Percentiles rank a stretch among this genome's conserved stretches.
These are phyloP conservation scores for Drosophila infuscata DNA, from an alignment of 2,888 invertebrate species.

Conservation along the genomic window DNA sequence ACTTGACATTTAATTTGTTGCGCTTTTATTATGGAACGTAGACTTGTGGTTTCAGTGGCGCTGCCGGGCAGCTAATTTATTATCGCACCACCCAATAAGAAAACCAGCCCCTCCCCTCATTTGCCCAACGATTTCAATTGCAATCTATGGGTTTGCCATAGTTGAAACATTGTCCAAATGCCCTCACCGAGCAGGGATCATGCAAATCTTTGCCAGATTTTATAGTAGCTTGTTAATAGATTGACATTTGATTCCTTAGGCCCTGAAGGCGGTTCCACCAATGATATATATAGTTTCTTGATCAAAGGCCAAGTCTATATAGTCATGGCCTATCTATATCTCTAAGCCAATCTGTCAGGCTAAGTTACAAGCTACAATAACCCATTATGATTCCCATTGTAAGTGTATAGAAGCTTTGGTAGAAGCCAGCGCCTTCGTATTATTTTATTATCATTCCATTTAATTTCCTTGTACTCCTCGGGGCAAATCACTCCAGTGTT, in stretches of 20 bases:
- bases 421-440: not conserved
- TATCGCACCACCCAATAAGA: slow-evolving; percentile 42
- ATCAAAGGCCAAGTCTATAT: not conserved
- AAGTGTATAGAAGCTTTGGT: slow-evolving; percentile 16
- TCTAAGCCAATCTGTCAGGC: not conserved
- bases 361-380: not conserved
- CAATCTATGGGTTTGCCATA: slow-evolving; percentile 1
- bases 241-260: not conserved
- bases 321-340: not conserved
- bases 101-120: slow-evolving; percentile 12
- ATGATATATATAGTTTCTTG: not conserved
- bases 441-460: slow-evolving; percentile 36
- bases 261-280: not conserved
- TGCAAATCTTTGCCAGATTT: not conserved
- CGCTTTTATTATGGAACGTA: slow-evolving; percentile 52
- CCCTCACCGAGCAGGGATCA: slow-evolving; percentile 7
- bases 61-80: slow-evolving; percentile 57
- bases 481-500: slow-evolving; percentile 62
- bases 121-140: slow-evolving; percentile 31
- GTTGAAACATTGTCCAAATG: slow-evolving; percentile 11
- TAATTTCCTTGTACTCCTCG: slow-evolving; percentile 23
- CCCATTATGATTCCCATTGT: not conserved
- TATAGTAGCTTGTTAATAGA: not conserved
- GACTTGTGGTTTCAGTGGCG: slow-evolving; percentile 36
- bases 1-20: slow-evolving; percentile 77